Conservation (phyloP, 2,888 invertebrate species). For the Cataglyphis livida region DNA sequence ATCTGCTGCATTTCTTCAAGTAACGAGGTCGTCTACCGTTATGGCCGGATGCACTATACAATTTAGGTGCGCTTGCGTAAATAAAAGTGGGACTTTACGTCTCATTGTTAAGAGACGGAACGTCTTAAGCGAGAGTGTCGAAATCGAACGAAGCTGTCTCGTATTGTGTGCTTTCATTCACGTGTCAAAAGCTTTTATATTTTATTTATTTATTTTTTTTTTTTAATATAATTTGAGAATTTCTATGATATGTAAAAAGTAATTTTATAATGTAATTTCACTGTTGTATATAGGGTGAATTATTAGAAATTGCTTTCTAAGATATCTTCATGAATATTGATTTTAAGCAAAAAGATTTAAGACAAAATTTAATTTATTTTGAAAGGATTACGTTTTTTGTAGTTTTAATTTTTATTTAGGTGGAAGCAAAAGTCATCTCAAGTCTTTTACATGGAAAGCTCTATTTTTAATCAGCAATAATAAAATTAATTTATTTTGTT, state of each 20-base stretch:
- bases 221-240: background rate
- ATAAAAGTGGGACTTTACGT: constrained; percentile 33
- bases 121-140: constrained; percentile 20
- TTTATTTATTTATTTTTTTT: no score
- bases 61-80: constrained; percentile 47
- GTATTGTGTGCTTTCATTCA: constrained; percentile 15
- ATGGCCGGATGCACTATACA: constrained; percentile 45
- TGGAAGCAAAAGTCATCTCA: no score
- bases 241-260: background rate
- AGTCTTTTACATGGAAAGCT: no score
- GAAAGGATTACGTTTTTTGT: no score
- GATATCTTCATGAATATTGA: no score
- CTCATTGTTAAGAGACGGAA: constrained; percentile 14
- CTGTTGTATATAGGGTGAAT: no score
- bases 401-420: no score
- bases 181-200: background rate
- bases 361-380: no score
- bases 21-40: constrained; percentile 40
- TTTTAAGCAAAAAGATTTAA: no score
- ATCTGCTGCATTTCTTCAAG: constrained; percentile 18
- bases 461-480: no score
- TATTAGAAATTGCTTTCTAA: no score
- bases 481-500: no score
- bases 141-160: constrained; percentile 12
- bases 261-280: background rate